Base-by-base conservation (phyloP, 2,797 vertebrate genomes). In the Myioborus miniatus region DNA sequence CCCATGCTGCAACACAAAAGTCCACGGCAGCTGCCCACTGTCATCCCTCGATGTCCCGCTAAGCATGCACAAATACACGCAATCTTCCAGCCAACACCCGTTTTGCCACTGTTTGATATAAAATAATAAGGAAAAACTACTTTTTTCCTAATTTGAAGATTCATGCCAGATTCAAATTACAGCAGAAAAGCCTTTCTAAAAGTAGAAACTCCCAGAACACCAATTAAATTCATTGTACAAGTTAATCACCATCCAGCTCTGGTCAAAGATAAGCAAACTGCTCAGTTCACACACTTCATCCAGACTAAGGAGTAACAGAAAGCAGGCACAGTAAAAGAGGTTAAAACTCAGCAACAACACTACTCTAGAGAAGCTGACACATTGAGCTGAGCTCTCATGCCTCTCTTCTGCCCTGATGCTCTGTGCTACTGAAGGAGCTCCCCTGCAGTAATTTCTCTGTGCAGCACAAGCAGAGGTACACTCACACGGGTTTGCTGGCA, bases 11-110 rank as follows among this genome's bases (percentile, higher is more conserved):
- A 87, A 90, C 47, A 95, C 18, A 79, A 8, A 47, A 14, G 71
- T 20, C 83, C 49, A 43, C 3, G 20, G 72, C 43, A 86, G 78
- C 75, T 81, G 62, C 75, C 63, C 69, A 43, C 71, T 93, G 64
- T 83, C 87, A 56, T 79, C 63, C 39, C 39, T 65, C 0, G 0
- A 15, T 1, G 8, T 56, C 52, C 75, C 80, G 72, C 87, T 94
- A 94, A 69, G 94, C 96, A 97, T 96, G 97, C 97, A 94, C 17
- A n/a, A 92, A 92, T 72, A 91, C 94, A 94, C 95, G 94, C 97
- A 90, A 50, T 65, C 87, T 96, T 60, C 91, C 56, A 94, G 94
- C 87, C 86, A 97, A 92, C 81, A 96, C 92, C n/a, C 90, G 83
- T 95, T 87, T 74, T 89, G 65, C 89, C 78, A 52, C 64, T 52